phyloP scores from a whole-genome alignment of 1,140 invertebrate genomes.

The Ooceraea biroi region DNA sequence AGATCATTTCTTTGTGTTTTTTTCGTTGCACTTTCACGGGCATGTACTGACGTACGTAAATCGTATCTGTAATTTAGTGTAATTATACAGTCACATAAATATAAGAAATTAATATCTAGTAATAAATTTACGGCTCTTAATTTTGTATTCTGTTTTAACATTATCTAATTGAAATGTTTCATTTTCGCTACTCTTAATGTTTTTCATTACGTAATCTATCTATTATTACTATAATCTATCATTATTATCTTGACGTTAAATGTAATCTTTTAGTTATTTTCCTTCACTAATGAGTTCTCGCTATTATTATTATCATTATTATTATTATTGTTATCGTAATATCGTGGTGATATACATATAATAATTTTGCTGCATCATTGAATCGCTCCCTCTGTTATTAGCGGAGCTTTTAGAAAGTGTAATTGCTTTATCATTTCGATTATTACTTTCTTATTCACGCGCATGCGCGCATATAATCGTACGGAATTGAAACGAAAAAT shows the following conservation, averaged over 20 bases:
- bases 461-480: background rate
- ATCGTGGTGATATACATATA: slow-evolving; percentile 24
- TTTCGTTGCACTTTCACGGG: background rate
- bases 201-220: no score
- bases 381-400: slow-evolving; percentile 26
- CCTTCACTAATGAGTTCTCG: background rate
- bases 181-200: no score
- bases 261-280: slow-evolving; percentile 10
- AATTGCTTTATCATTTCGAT: slow-evolving; percentile 42
- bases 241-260: background rate
- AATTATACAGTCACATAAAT: no score
- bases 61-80: no score
- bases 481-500: slow-evolving; percentile 41
- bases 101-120: no score
- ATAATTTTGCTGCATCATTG: background rate
- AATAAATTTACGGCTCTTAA: no score
- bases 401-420: background rate
- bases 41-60: background rate
- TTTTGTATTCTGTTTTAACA: no score
- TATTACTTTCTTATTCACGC: slow-evolving; percentile 52
- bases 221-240: no score
- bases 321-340: background rate
- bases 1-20: background rate
- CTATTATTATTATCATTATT: slow-evolving; percentile 17
- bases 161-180: no score